Percentiles rank a stretch among this genome's conserved stretches.
phyloP scores from a whole-genome alignment of 2,113 vertebrate species.

The Vidua macroura region DNA sequence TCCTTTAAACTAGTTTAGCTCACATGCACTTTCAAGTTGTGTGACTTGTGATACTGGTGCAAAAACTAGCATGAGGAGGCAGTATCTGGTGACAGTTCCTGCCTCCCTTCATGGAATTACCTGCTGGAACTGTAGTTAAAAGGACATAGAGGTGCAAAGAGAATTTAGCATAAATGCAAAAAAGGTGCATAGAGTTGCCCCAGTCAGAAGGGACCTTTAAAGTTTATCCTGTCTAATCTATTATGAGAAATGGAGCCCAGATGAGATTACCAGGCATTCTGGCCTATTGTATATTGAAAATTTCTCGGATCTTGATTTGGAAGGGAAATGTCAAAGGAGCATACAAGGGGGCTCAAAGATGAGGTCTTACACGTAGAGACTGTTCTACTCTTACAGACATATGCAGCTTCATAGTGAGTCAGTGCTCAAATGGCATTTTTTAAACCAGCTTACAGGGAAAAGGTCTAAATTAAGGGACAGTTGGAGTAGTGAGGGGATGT shows the following conservation, averaged over 20 bases:
- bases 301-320: not conserved
- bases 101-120: not conserved
- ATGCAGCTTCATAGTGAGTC: not conserved
- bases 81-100: not conserved
- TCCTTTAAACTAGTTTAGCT: not conserved
- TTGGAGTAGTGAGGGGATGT: not conserved
- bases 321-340: not conserved
- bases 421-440: not conserved
- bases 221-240: not conserved
- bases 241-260: not conserved
- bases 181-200: not conserved
- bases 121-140: not conserved
- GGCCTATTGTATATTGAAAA: not conserved
- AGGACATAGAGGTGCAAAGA: not conserved
- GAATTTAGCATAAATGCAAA: not conserved
- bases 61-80: not conserved
- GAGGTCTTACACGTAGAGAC: not conserved
- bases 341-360: not conserved
- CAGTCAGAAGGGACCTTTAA: not conserved
- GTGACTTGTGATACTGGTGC: not conserved
- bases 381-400: not conserved
- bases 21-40: not conserved
- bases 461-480: not conserved
- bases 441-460: not conserved
- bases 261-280: not conserved